Base-by-base conservation (phyloP, 1,140 invertebrate genomes). In the Manduca sexta region DNA sequence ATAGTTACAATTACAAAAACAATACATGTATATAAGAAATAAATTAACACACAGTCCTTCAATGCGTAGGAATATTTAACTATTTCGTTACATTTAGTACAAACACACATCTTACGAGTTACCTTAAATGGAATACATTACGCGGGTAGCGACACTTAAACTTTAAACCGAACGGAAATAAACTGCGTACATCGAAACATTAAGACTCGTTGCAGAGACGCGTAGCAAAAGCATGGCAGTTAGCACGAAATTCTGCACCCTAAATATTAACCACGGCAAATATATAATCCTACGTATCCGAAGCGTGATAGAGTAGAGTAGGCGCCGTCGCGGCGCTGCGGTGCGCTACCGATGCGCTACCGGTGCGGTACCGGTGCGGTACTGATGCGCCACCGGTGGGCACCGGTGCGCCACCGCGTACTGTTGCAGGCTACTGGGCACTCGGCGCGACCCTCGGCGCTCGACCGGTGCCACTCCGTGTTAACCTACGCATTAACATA, bases 1-100 rank as follows among this genome's bases (percentile, higher is more conserved):
- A 71, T 73, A 67, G 11, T 15, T 77, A 77, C 49, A 68, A 66
- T 60, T 69, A 68, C 64, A 77, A 75, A 69, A 69, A 51, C 33
- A 35, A 35, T 35, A 35, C 33, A 54, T 26, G 21, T 49, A 52
- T 56, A 69, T 77, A 69, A 63, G 73, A 78, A 85, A 85, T 83
- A 83, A 85, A 83, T 83, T 74, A 85, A 79, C 73, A 68, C 60
- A 66, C 64, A 83, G 74, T 83, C 76, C 74, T 77, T 82, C 73
- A 79, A 82, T 75, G 75, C 67, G 61, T 69, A 74, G 63, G 66
- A 70, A 75, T 78, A 83, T 60, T 69, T 56, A 64, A 72, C 60
- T 70, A 74, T 75, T 79, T 69, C 52, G 71, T 69, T 71, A 69
- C 56, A 68, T 61, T 68, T 64, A 69, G 69, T 64, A 72, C 63